Base-by-base conservation (phyloP, 1,140 invertebrate species). In the Probaryconus sp. region DNA sequence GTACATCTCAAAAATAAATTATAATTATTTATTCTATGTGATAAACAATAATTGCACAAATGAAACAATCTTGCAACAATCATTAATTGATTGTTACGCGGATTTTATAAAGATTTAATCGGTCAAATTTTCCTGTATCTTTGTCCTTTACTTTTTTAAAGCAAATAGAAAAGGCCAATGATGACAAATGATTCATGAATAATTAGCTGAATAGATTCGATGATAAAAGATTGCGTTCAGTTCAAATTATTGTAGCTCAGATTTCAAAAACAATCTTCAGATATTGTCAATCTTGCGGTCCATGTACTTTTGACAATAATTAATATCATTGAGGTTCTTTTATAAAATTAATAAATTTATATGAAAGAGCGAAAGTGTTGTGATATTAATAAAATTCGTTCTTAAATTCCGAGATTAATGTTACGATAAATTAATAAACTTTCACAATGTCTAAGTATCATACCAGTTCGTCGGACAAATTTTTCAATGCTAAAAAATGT, bases 271-370 rank as follows among this genome's bases (percentile, higher is more conserved):
- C 1, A 16, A n/a, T 18, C 20, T 40, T 40, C 6, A n/a, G n/a
- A n/a, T n/a, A 40, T 18, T 16, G 17, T 16, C 40, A 43, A 24
- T 21, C 40, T 18, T 24, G 20, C 26, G 40, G 4, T 11, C 18
- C 13, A 17, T 7, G 18, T 24, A 2, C 26, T 43, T 26, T 43
- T 4, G 40, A 13, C 40, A 24, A 7, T 26, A 21, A 26, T 43
- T 24, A 5, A 47, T 47, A 24, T 24, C 21, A 24, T 47, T 48
- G 9, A 10, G 20, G 21, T 48, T 48, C 45, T 31, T 33, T 33
- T 48, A 48, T 48, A 20, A 48, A 48, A 33, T 48, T 48, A 20
- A 48, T 18, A 16, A 47, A 47, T 40, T 40, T 53, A 10, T 53
- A 16, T 38, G 35, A 24, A 24, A 24, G 21, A 24, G 7, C 21